Conservation (phyloP, 1,140 invertebrate genomes). For the Pantala flavescens region DNA sequence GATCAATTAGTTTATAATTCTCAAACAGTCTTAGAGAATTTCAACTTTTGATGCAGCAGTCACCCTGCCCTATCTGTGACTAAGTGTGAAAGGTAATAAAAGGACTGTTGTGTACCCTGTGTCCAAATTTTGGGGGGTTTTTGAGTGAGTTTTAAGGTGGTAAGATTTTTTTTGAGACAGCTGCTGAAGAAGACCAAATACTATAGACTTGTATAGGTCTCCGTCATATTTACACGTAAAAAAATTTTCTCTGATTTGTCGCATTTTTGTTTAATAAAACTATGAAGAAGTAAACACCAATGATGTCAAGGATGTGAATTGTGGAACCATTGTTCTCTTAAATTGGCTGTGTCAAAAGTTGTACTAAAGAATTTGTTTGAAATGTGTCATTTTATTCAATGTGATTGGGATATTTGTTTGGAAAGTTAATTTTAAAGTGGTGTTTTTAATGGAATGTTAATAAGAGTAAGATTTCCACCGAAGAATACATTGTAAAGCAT, state of each 20-base stretch:
- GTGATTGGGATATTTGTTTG: background rate
- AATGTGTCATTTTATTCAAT: background rate
- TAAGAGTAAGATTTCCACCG: background rate
- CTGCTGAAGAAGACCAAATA: slow-evolving; percentile 3
- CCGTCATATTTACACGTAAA: background rate
- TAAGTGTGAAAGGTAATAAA: background rate
- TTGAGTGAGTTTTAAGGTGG: background rate
- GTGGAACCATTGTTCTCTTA: background rate
- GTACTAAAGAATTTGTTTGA: background rate
- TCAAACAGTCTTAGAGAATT: slow-evolving; percentile 2
- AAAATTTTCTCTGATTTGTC: too few relatives aligned
- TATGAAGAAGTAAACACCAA: background rate
- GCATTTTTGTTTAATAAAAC: too few relatives aligned
- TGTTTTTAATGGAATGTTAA: background rate
- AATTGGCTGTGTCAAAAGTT: background rate
- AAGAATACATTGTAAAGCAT: background rate
- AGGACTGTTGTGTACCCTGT: background rate
- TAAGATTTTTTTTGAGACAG: background rate
- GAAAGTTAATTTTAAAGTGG: background rate
- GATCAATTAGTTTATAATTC: slow-evolving; percentile 32
- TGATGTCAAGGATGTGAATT: background rate
- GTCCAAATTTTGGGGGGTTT: background rate
- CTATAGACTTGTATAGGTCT: background rate
- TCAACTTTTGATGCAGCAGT: slow-evolving; percentile 16
- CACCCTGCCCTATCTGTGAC: background rate